Conservation (phyloP, 2,113 vertebrate species). For the Melanotaenia duboulayi region DNA sequence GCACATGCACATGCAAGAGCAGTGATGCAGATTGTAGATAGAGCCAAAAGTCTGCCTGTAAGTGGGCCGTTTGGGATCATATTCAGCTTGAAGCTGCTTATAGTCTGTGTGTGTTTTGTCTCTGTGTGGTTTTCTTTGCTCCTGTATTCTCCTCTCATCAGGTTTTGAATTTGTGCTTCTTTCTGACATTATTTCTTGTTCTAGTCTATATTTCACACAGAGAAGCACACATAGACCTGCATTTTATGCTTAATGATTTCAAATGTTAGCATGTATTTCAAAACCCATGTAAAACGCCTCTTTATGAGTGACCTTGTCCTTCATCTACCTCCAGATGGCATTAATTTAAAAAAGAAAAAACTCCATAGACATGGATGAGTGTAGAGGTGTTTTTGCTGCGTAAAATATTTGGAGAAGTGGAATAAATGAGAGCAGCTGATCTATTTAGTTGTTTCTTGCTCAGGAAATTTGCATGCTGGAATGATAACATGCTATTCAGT, state of each 20-base stretch:
- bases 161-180: slow-evolving; percentile 28
- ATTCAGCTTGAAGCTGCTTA: slow-evolving; percentile 45
- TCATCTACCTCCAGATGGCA: slow-evolving; percentile 13
- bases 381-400: not conserved
- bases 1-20: slow-evolving; percentile 20
- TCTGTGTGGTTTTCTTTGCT: slow-evolving; percentile 15
- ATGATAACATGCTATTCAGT: too few species aligned
- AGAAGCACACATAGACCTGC: not conserved
- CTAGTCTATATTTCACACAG: not conserved
- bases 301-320: slow-evolving; percentile 31
- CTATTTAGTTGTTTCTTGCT: not conserved
- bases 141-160: not conserved
- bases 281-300: slow-evolving; percentile 12
- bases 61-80: slow-evolving; percentile 59
- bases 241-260: not conserved
- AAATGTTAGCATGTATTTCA: not conserved
- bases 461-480: not conserved
- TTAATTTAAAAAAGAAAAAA: slow-evolving; percentile 11
- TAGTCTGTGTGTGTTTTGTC: slow-evolving; percentile 9
- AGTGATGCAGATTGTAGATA: slow-evolving; percentile 48
- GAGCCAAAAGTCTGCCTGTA: slow-evolving; percentile 53
- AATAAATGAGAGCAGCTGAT: slow-evolving; percentile 1
- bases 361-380: not conserved
- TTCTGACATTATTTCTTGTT: slow-evolving; percentile 15
- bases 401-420: not conserved